Base-by-base conservation (phyloP, 2,797 vertebrate species). In the Paramormyrops hopkinsi region DNA sequence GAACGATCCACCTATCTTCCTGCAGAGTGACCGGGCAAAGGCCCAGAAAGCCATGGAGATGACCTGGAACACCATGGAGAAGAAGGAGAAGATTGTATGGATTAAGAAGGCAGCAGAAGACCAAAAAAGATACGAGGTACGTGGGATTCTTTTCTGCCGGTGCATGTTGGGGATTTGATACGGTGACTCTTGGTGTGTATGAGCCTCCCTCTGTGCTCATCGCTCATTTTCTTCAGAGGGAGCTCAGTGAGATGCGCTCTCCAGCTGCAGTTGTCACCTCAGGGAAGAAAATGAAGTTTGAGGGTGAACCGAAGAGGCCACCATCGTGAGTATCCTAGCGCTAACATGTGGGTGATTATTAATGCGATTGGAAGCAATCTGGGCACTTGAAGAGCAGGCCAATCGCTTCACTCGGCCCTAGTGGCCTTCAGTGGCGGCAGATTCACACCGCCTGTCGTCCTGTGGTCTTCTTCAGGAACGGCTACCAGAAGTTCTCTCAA, bases 61-160 rank as follows among this genome's bases (percentile, higher is more conserved):
- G 87, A 97, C 97, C 4, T 99, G 99, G 99, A 97, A 97, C 94
- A 98, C 96, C 93, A 99, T 99, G 99, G 99, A 99, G 94, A 99
- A 99, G 91, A 99, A 99, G 5, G 98, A 99, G 93, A 99, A 99
- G 92, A 96, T 99, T 5, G 97, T 99, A 97, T 99, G 99, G 99
- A 99, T 99, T 92, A 99, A 99, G 94, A 99, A 99, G 90, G 99
- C 99, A 0, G 99, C 99, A 0, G 99, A 99, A 93, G 99, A 99
- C 95, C 99, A 99, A 96, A 99, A 99, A 94, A 95, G 99, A 97
- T 99, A 99, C 0, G 99, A 99, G 96, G 99, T 99, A 69, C 3
- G 17, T 37, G 22, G 44, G 41, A n/a, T 51, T 19, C 5, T n/a
- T n/a, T 50, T 37, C 19, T 46, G 19, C n/a, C 7, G 46, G 82